Evolutionary conservation across 1,140 invertebrate species (phyloP).

Genomic region (Tachypleus tridentatus): DNA sequence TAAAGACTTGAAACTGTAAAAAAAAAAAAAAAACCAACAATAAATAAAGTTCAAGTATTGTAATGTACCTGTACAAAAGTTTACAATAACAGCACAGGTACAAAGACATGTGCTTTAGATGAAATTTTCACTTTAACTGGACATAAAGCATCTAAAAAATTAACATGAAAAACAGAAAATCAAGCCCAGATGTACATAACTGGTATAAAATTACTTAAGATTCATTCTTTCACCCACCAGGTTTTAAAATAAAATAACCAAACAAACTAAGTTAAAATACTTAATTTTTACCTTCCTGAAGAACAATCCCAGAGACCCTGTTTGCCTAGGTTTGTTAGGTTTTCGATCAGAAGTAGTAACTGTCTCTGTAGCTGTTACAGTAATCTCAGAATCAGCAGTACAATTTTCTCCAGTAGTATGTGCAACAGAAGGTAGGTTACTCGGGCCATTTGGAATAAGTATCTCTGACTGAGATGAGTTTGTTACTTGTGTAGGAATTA

Average conservation of each 20-base stretch:
- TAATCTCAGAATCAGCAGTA: neutral
- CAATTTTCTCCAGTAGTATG: neutral
- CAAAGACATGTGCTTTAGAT: neutral
- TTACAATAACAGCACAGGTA: no score
- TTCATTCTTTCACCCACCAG: no score
- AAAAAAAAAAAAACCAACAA: no score
- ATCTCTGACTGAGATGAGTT: constrained; percentile 2
- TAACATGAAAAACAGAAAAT: constrained; percentile 1
- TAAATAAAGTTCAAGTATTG: no score
- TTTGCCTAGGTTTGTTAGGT: constrained; percentile 40
- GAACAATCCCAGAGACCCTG: constrained; percentile 55
- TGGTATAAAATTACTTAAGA: neutral
- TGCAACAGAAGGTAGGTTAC: neutral
- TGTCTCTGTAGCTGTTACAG: constrained; percentile 1
- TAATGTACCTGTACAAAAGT: no score
- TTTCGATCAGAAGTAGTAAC: constrained; percentile 12
- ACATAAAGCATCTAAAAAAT: neutral
- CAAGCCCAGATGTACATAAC: neutral
- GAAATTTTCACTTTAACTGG: neutral
- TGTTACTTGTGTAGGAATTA: constrained; percentile 14
- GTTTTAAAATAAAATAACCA: no score
- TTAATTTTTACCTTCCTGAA: constrained; percentile 52
- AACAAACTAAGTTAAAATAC: neutral
- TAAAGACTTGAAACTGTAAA: no score
- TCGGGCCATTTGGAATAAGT: neutral